Evolutionary conservation across 2,888 invertebrate species (phyloP).

Genomic region (Encarsia formosa): DNA sequence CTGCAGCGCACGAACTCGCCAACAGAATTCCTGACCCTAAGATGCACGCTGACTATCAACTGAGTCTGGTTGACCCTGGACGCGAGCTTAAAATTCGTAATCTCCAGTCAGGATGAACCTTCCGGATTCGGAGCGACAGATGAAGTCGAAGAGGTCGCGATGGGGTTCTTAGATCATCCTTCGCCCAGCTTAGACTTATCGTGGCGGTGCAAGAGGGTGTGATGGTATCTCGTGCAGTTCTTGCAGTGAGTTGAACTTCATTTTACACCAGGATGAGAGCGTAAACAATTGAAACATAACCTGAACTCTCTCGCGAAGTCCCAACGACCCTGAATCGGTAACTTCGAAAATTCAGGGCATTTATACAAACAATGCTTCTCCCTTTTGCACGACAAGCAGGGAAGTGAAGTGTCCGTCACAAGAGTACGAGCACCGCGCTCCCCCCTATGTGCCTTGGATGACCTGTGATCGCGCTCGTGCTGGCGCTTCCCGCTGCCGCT

Average conservation of each 20-base stretch:
- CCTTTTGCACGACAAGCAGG: neutral
- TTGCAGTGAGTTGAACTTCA: no score
- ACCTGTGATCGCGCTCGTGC: neutral
- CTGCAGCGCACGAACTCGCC: neutral
- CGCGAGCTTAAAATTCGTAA: no score
- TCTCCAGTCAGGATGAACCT: no score
- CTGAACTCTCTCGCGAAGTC: neutral
- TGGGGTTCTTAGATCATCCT: neutral
- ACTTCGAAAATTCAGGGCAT: neutral
- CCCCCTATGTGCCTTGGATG: neutral
- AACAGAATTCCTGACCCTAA: neutral
- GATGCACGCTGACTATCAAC: neutral
- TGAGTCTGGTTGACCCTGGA: neutral
- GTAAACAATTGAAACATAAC: neutral
- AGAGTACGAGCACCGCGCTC: neutral
- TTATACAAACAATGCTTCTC: neutral
- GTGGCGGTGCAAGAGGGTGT: neutral
- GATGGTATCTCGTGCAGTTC: neutral
- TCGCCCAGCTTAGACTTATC: neutral
- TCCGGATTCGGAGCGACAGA: no score
- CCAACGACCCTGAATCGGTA: neutral
- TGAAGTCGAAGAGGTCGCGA: no score
- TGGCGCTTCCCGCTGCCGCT: neutral
- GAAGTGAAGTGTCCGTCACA: neutral
- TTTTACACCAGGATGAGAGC: neutral